Conservation (phyloP, 2,888 invertebrate genomes). For the Chymomyza fuscimana region DNA sequence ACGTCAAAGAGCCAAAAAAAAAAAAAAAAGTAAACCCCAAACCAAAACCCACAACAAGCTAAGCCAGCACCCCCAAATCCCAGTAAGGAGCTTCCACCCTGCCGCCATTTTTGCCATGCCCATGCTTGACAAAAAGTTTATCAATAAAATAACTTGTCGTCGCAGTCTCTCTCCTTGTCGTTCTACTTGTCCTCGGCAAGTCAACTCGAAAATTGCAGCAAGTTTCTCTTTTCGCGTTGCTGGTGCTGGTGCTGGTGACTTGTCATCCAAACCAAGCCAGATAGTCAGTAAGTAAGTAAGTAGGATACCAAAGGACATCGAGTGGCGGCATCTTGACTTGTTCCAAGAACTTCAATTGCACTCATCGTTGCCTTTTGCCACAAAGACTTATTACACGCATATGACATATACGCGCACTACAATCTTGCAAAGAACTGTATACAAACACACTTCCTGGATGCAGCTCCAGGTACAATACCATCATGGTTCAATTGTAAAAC, state of each 20-base stretch:
- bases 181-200: constrained; percentile 53
- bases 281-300: constrained; percentile 31
- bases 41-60: neutral
- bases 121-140: constrained; percentile 67
- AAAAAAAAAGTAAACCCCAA: neutral
- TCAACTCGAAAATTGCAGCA: constrained; percentile 71
- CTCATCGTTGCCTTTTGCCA: constrained; percentile 51
- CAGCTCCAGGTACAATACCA: too few relatives aligned
- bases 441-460: too few relatives aligned
- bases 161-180: constrained; percentile 31
- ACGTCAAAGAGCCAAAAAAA: constrained; percentile 55
- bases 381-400: constrained; percentile 48
- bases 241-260: neutral
- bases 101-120: constrained; percentile 11
- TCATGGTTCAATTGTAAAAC: neutral
- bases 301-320: constrained; percentile 57
- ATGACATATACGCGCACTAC: constrained; percentile 53
- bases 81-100: neutral
- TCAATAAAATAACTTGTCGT: constrained; percentile 74
- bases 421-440: neutral
- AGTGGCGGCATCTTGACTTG: constrained; percentile 64
- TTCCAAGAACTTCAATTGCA: constrained; percentile 68
- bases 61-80: constrained; percentile 1
- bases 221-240: constrained; percentile 37
- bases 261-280: constrained; percentile 25